phyloP scores from a whole-genome alignment of 1,140 invertebrate genomes.

The Sarcophaga bullata region DNA sequence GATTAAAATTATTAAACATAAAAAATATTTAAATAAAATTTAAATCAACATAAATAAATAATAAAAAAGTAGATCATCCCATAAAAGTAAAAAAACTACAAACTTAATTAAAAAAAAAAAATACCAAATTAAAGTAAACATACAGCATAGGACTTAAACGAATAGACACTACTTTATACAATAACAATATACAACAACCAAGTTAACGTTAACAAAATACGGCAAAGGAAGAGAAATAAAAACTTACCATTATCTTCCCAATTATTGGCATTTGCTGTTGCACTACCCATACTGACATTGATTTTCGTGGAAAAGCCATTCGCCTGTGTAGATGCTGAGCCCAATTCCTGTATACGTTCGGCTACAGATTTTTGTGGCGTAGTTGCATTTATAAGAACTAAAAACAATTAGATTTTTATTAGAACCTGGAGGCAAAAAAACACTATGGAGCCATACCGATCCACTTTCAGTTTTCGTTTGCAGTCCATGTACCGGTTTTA shows the following conservation, averaged over 20 bases:
- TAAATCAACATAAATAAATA: constrained; percentile 26
- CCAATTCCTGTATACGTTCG: constrained; percentile 64
- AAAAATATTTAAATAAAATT: constrained; percentile 13
- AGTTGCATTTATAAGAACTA: too few relatives aligned
- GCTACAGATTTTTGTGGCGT: constrained; percentile 64
- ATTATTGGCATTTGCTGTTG: constrained; percentile 28
- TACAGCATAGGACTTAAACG: not conserved
- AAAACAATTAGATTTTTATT: not conserved
- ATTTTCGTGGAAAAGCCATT: constrained; percentile 71
- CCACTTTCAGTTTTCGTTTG: not conserved
- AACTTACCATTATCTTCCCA: constrained; percentile 60
- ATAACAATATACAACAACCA: not conserved
- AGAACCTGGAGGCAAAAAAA: not conserved
- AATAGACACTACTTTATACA: constrained; percentile 31
- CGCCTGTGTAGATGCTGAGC: constrained; percentile 48
- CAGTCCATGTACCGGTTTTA: constrained; percentile 46
- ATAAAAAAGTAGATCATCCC: constrained; percentile 46
- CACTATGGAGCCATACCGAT: not conserved
- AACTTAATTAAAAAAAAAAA: constrained; percentile 31
- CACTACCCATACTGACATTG: constrained; percentile 64
- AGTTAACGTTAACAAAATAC: not conserved
- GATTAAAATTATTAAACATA: not conserved
- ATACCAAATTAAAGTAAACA: not conserved
- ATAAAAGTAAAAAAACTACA: constrained; percentile 40
- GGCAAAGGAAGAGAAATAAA: not conserved